Percentiles rank a stretch among this genome's conserved stretches.
Conservation (phyloP, 2,113 vertebrate species). For the Pipa parva region DNA sequence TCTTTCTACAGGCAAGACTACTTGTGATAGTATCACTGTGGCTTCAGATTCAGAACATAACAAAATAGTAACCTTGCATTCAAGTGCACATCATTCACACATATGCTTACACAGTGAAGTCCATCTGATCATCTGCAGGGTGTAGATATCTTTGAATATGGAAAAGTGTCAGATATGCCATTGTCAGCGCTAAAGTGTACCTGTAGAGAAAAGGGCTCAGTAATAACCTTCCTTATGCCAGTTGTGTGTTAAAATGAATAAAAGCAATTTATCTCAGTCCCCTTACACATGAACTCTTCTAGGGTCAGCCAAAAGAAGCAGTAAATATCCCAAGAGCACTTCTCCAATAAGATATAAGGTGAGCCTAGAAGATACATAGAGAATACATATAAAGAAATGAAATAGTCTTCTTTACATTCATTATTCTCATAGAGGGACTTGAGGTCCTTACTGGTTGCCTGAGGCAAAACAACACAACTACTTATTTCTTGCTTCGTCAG, state of each 20-base stretch:
- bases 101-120: conserved; percentile 43
- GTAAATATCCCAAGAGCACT: conserved; percentile 30
- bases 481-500: no score
- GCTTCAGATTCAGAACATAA: neutral
- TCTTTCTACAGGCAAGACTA: no score
- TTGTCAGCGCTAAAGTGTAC: conserved; percentile 38
- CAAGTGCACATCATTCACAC: neutral
- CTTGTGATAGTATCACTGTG: no score
- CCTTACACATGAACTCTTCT: conserved; percentile 43
- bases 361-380: conserved; percentile 6
- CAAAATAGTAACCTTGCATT: neutral
- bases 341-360: conserved; percentile 36
- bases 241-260: no score
- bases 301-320: conserved; percentile 22
- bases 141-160: conserved; percentile 34
- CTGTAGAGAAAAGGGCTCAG: conserved; percentile 8
- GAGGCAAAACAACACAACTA: no score
- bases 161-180: conserved; percentile 41
- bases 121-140: conserved; percentile 21
- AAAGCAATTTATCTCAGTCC: neutral
- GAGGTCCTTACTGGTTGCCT: no score
- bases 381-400: neutral
- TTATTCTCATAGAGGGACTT: no score
- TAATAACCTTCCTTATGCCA: neutral
- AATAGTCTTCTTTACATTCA: neutral